A percentile compares a stretch with the other conserved stretches of the same genome.
Conservation (phyloP, 2,797 vertebrate genomes). For the Diceros bicornis region DNA sequence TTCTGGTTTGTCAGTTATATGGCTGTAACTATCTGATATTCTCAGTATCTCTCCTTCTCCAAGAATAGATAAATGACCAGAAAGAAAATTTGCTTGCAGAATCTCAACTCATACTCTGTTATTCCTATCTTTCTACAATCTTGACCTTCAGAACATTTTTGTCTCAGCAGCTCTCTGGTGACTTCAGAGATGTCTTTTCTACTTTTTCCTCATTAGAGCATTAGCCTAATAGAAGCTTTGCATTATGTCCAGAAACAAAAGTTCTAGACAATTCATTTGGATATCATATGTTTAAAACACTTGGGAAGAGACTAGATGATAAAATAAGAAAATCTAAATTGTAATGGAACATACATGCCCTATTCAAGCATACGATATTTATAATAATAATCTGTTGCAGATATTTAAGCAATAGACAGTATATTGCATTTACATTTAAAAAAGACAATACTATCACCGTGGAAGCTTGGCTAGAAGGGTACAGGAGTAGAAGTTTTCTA, state of each 20-base stretch:
- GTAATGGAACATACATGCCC: background rate
- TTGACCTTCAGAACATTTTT: background rate
- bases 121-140: background rate
- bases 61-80: background rate
- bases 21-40: background rate
- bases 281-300: background rate
- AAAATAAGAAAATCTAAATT: background rate
- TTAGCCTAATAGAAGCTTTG: background rate
- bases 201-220: background rate
- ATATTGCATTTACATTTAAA: background rate
- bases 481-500: background rate
- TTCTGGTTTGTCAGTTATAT: background rate
- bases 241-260: background rate
- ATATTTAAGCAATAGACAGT: background rate
- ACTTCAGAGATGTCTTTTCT: background rate
- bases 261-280: background rate
- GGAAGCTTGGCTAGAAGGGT: background rate
- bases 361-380: background rate
- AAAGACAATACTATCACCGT: background rate
- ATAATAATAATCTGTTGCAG: background rate
- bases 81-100: background rate
- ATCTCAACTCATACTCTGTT: background rate
- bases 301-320: background rate
- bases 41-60: background rate
- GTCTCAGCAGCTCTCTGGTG: background rate